phyloP scores from a whole-genome alignment of 2,113 vertebrate species.

The Serranochromis macrocephalus region DNA sequence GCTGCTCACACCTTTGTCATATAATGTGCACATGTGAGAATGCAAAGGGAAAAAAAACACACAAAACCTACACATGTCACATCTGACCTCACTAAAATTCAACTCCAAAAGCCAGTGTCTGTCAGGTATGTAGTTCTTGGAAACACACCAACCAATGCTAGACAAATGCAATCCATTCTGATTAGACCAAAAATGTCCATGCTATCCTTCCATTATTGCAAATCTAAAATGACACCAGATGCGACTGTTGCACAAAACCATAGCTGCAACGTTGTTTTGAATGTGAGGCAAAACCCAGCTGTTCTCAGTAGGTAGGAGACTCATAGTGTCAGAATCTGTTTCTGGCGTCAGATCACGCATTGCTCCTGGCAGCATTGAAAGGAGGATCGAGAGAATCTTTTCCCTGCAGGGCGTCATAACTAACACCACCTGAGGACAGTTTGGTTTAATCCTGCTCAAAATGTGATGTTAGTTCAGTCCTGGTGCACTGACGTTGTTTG shows the following conservation, averaged over 20 bases:
- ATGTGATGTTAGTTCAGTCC: background rate
- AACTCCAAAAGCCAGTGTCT: background rate
- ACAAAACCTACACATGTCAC: background rate
- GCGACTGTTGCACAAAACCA: background rate
- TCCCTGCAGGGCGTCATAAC: background rate
- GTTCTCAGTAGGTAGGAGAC: slow-evolving; percentile 25
- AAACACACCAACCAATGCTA: background rate
- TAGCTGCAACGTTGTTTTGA: background rate
- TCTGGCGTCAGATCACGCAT: background rate
- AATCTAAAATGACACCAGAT: slow-evolving; percentile 44
- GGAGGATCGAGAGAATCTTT: background rate
- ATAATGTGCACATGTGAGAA: background rate
- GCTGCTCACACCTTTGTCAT: slow-evolving; percentile 38
- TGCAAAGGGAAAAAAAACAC: background rate
- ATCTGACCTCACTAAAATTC: slow-evolving; percentile 31
- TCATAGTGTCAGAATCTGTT: background rate
- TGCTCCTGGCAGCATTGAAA: background rate
- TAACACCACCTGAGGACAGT: slow-evolving; percentile 23
- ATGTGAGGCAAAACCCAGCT: slow-evolving; percentile 3
- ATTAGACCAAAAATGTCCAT: slow-evolving; percentile 12
- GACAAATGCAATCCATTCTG: slow-evolving; percentile 13
- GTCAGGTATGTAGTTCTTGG: background rate
- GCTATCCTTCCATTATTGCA: slow-evolving; percentile 4
- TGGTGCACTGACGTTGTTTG: background rate
- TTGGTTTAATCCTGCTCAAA: slow-evolving; percentile 1